These are phyloP conservation scores for Apogon talboti DNA, from an alignment of 2,797 vertebrate genomes.

Conservation along the genomic window DNA sequence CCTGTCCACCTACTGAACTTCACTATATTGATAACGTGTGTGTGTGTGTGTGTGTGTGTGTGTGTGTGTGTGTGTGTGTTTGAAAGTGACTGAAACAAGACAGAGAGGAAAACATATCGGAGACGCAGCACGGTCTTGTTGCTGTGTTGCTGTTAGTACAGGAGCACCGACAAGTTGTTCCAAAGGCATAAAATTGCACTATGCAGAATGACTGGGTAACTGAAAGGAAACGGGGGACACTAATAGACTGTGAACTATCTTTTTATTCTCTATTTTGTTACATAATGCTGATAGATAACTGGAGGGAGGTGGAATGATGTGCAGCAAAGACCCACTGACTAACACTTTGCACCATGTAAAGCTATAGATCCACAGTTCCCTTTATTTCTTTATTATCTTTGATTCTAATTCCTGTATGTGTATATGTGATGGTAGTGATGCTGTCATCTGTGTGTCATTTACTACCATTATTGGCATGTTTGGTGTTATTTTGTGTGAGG, in stretches of 20 bases:
- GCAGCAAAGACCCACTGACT: no score
- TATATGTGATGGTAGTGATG: no score
- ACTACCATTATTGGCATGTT: no score
- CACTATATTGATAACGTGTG: conserved; percentile 37
- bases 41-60: conserved; percentile 9
- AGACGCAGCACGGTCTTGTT: conserved; percentile 14
- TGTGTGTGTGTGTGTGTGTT: conserved; percentile 11
- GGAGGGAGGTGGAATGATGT: no score
- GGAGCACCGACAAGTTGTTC: conserved; percentile 5
- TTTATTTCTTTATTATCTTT: no score
- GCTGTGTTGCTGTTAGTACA: conserved; percentile 5
- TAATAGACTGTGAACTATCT: not conserved
- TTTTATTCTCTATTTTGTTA: conserved; percentile 16
- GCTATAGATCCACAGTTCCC: no score
- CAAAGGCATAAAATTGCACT: not conserved
- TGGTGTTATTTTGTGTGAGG: no score
- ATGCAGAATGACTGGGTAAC: not conserved
- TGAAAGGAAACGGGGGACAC: not conserved
- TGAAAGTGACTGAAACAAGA: not conserved
- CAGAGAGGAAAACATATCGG: conserved; percentile 1
- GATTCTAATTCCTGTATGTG: no score
- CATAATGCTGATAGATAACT: no score
- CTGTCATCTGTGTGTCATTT: no score
- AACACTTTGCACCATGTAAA: no score
- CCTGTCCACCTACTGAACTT: conserved; percentile 33